These are phyloP conservation scores for Notolepis coatsorum DNA, from an alignment of 2,797 vertebrate species.

Conservation along the genomic window DNA sequence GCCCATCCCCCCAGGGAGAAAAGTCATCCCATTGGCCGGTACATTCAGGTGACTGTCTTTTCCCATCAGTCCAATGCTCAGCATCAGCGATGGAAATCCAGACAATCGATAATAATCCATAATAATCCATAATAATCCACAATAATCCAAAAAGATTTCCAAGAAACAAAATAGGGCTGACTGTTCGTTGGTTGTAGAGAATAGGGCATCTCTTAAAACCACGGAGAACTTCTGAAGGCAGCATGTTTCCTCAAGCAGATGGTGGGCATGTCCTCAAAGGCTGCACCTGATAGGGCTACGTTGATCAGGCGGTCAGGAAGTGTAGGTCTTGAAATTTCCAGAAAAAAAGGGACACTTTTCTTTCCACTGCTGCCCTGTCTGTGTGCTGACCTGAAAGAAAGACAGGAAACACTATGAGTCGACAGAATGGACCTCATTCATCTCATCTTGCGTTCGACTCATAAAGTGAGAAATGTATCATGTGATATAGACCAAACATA, in stretches of 20 bases:
- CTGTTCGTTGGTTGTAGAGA: not conserved
- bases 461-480: not conserved
- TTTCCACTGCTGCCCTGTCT: constrained; percentile 23
- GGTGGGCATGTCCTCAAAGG: constrained; percentile 6
- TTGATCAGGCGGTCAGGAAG: constrained; percentile 31
- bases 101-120: too few species aligned
- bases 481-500: too few species aligned
- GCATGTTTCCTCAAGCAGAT: constrained; percentile 3
- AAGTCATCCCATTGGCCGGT: not conserved
- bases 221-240: constrained; percentile 15
- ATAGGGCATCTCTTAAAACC: not conserved
- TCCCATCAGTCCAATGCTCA: not conserved
- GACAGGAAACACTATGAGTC: too few species aligned
- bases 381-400: constrained; percentile 18
- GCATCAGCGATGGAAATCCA: not conserved
- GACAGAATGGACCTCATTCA: too few species aligned
- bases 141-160: not conserved
- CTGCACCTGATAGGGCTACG: not conserved
- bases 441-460: too few species aligned
- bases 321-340: constrained; percentile 3
- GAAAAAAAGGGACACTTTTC: constrained; percentile 9
- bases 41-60: not conserved
- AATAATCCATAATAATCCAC: not conserved
- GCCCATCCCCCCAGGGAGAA: not conserved
- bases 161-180: not conserved